Evolutionary conservation across 2,888 invertebrate species (phyloP), one percentile per base, ranked within the genome.

Genomic region (Lasioglossum vierecki): DNA sequence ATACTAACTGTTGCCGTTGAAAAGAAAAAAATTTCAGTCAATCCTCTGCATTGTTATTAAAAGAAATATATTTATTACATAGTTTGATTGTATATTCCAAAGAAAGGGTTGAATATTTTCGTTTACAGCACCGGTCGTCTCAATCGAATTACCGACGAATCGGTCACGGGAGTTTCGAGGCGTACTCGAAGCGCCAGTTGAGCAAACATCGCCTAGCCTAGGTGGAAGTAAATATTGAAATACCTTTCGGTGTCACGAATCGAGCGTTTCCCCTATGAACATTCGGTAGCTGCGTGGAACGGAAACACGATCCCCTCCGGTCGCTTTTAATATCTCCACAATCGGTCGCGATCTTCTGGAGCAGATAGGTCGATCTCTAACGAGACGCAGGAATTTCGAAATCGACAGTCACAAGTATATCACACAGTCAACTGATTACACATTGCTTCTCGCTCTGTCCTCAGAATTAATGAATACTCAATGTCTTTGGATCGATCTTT

Each of bases 171-270:
- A 74, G 41, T 71, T 75, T 44, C 46, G 30, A 30, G n/a, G 18
- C 46, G 49, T 22, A 49, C 73, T 75, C 53, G 49, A 30, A 71
- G 53, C 63, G 63, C 46, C 75, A 49, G 46, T 71, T 57, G 75
- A 39, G 46, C 26, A 83, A 79, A 76, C 39, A 66, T 22, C 68
- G 35, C 4, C 60, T 53, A 53, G 39, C 4, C 68, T 53, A 53
- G 49, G 41, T 22, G 26, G 26, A 26, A 70, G 80, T 78, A 77
- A 85, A 85, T 80, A 84, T 85, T 85, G 74, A 75, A 84, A 80
- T 85, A 85, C 85, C 85, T 85, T 84, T 35, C 71, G 73, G 57
- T 70, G 66, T 74, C 35, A 83, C 75, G 60, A 44, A 83, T 78
- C 74, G 70, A 63, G 35, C 83, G 68, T 75, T 75, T 30, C 66